Evolutionary conservation across 2,888 invertebrate species (phyloP), one percentile per base, ranked within the genome.

Genomic region (Eueremaeus valkanovi): DNA sequence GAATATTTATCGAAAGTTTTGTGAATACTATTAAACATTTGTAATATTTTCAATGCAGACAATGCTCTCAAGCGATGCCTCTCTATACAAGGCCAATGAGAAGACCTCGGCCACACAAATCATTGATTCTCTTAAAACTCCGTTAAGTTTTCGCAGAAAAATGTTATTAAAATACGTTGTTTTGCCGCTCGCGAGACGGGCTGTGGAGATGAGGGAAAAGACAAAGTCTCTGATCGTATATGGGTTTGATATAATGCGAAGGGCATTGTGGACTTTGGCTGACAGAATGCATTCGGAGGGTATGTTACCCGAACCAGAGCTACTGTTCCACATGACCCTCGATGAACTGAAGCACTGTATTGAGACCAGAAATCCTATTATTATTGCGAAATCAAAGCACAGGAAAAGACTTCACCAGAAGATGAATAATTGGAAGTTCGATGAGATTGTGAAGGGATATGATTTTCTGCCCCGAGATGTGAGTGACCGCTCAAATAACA

Each of bases 121-220:
- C 5, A 49, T 75, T 11, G n/a, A 0, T 55, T n/a, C 40, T 3
- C 31, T 76, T 8, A 70, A 74, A 51, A 76, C 76, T 0, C 76
- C 76, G 1, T 27, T 76, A 6, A 76, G 45, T 27, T 70, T n/a
- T 11, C 0, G 2, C 1, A 42, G 29, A 27, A 40, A 45, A 42
- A n/a, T 21, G 16, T 1, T 70, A 0, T 27, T 70, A 16, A 75
- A 61, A 63, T 85, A 86, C 58, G 87, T 86, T 82, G 75, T 90
- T 0, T 82, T 91, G 31, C 88, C 88, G 0, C 84, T 86, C 66
- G 88, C 88, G 76, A 86, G 88, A 27, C 84, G 84, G 9, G 86
- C 88, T 1, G 90, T 92, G 0, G 85, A 86, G 0, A 83, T 85
- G 40, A 85, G 92, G 75, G 92, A 92, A 83, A 83, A 83, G 78